These are phyloP conservation scores for Micromys minutus DNA, from an alignment of 2,113 vertebrate genomes.

Conservation along the genomic window DNA sequence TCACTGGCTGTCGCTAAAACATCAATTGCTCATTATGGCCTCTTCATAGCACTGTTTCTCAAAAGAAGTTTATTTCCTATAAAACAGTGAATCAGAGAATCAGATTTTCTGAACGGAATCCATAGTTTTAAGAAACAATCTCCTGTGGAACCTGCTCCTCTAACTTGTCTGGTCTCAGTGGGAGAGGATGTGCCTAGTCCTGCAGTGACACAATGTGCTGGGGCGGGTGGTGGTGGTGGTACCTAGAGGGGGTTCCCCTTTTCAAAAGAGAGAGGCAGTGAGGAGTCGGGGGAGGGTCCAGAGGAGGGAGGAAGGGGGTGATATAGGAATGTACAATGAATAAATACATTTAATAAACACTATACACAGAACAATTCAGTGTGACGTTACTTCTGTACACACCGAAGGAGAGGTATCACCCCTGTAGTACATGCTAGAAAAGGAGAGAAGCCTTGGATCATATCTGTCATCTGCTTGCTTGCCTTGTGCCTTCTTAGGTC, in stretches of 20 bases:
- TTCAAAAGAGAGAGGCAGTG: no score
- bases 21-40: background rate
- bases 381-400: background rate
- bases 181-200: no score
- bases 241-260: no score
- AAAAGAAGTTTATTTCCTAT: background rate
- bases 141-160: background rate
- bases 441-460: background rate
- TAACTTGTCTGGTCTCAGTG: no score
- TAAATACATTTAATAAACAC: no score
- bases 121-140: conserved; percentile 5
- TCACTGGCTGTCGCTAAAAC: background rate
- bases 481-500: background rate
- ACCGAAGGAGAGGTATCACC: background rate
- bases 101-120: background rate
- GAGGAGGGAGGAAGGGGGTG: no score
- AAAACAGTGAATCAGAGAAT: conserved; percentile 2
- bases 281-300: no score
- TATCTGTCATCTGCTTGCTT: background rate
- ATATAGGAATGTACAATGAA: no score
- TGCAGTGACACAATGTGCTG: no score
- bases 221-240: no score
- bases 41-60: background rate
- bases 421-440: background rate
- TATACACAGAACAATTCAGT: background rate